Percentiles rank a stretch among this genome's conserved stretches.
Conservation (phyloP, 2,888 invertebrate genomes). For the Drosophila anceps region DNA sequence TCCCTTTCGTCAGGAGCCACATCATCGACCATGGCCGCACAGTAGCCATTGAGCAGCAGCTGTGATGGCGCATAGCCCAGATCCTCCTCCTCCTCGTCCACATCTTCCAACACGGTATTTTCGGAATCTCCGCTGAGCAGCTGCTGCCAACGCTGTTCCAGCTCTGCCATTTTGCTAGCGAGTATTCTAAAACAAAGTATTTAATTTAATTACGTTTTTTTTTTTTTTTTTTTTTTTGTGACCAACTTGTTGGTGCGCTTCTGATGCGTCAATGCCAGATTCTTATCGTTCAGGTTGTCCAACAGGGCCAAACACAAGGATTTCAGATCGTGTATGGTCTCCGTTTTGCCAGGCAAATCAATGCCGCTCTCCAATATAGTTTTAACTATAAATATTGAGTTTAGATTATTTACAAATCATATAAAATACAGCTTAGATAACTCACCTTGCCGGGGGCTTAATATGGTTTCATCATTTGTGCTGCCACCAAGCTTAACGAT, state of each 20-base stretch:
- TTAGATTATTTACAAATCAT: background rate
- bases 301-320: conserved; percentile 92
- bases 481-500: conserved; percentile 89
- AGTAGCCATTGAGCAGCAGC: conserved; percentile 89
- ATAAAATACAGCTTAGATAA: background rate
- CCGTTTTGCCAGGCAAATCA: conserved; percentile 87
- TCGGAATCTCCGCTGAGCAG: conserved; percentile 85
- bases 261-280: conserved; percentile 93
- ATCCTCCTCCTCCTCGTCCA: conserved; percentile 58
- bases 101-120: conserved; percentile 62
- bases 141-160: conserved; percentile 91
- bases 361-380: conserved; percentile 90
- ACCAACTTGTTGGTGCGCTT: conserved; percentile 93
- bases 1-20: conserved; percentile 43
- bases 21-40: conserved; percentile 86
- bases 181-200: conserved; percentile 90
- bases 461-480: conserved; percentile 88
- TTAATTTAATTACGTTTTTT: background rate
- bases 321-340: conserved; percentile 91
- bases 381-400: conserved; percentile 87
- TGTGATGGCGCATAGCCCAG: conserved; percentile 86
- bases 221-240: background rate
- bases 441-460: conserved; percentile 93
- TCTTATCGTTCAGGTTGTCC: conserved; percentile 94
- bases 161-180: conserved; percentile 92